phyloP scores from a whole-genome alignment of 2,113 vertebrate species.

The Camelus bactrianus region DNA sequence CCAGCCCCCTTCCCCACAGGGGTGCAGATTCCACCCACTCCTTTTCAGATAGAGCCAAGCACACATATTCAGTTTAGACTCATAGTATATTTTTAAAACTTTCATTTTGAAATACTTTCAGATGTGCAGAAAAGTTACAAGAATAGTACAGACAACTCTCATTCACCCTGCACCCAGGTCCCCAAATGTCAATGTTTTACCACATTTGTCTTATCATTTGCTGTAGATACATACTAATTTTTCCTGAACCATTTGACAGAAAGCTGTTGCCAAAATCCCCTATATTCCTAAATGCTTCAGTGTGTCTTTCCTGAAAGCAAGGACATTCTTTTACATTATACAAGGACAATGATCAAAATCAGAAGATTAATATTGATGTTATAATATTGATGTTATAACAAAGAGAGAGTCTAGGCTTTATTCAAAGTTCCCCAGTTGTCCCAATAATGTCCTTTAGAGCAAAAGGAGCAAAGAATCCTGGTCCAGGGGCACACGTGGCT shows the following conservation, averaged over 20 bases:
- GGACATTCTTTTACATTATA: background rate
- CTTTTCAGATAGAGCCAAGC: background rate
- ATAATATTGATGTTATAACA: too few relatives aligned
- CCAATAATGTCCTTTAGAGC: background rate
- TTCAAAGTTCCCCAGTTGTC: background rate
- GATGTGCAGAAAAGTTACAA: background rate
- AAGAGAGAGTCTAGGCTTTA: background rate
- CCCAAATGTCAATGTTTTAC: background rate
- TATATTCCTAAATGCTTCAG: background rate
- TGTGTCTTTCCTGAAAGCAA: background rate
- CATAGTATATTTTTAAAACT: background rate
- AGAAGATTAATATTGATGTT: background rate
- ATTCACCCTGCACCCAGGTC: background rate
- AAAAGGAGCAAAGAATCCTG: background rate
- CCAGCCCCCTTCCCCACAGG: fast-evolving
- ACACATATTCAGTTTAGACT: background rate
- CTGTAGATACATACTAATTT: background rate
- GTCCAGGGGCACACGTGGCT: background rate
- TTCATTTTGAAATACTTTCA: slow-evolving; percentile 6
- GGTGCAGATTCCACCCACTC: too few relatives aligned
- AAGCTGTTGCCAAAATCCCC: background rate
- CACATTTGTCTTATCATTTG: background rate
- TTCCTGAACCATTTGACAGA: background rate
- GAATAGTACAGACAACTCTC: background rate
- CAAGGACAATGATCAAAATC: background rate